These are phyloP conservation scores for Chalcosyrphus nemorum DNA, from an alignment of 2,888 invertebrate species.

Conservation along the genomic window DNA sequence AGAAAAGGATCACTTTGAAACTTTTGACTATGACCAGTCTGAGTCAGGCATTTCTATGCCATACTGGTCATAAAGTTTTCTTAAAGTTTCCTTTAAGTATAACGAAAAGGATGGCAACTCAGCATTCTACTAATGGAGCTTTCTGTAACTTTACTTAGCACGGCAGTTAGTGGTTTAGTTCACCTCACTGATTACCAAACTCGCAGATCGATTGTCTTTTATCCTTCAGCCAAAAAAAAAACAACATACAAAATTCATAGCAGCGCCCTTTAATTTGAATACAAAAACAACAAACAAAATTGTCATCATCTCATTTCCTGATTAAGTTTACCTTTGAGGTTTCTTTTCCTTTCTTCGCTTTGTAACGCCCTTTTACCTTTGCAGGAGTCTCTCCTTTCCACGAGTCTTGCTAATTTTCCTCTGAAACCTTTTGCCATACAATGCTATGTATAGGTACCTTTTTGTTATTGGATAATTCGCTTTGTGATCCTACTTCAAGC, in stretches of 20 bases:
- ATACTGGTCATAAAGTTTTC: too few relatives aligned
- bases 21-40: too few relatives aligned
- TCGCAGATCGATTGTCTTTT: neutral
- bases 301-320: slow-evolving; percentile 65
- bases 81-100: too few relatives aligned
- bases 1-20: too few relatives aligned
- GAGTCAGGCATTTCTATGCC: too few relatives aligned
- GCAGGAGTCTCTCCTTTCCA: slow-evolving; percentile 18
- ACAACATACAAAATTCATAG: slow-evolving; percentile 3
- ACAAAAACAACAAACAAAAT: slow-evolving; percentile 47
- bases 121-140: too few relatives aligned
- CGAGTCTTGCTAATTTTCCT: slow-evolving; percentile 62
- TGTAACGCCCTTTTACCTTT: slow-evolving; percentile 31
- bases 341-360: slow-evolving; percentile 10
- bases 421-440: neutral
- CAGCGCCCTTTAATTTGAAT: slow-evolving; percentile 45
- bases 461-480: slow-evolving; percentile 70
- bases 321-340: slow-evolving; percentile 71
- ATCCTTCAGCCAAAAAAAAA: neutral
- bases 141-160: too few relatives aligned
- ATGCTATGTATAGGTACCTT: slow-evolving; percentile 57
- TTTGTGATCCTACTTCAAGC: slow-evolving; percentile 72
- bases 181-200: too few relatives aligned
- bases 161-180: too few relatives aligned
- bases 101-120: too few relatives aligned